A percentile compares a stretch with the other conserved stretches of the same genome.
Conservation (phyloP, 92 coral and sea anemone species). For the Zoanthus gigantus region DNA sequence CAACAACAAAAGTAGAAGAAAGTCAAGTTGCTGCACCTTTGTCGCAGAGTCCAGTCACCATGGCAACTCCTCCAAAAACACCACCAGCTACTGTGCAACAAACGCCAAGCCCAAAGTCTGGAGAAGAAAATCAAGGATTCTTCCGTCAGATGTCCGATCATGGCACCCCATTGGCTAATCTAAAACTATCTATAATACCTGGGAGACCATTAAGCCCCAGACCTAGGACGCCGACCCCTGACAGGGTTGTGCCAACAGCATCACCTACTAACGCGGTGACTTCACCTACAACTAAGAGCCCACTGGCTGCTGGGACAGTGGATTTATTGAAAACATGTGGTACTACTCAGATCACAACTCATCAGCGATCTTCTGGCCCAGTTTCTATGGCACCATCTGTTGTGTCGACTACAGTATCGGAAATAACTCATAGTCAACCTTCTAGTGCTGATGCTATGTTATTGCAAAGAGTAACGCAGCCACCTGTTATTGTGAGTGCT, state of each 20-base stretch:
- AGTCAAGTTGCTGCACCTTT: slow-evolving; percentile 1
- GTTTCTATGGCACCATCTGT: background rate
- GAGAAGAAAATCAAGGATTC: slow-evolving; percentile 29
- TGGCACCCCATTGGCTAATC: slow-evolving; percentile 35
- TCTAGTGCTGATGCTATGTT: background rate
- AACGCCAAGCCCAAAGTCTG: slow-evolving; percentile 16
- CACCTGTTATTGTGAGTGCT: slow-evolving; percentile 12
- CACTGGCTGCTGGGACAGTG: slow-evolving; percentile 29
- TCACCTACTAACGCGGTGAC: slow-evolving; percentile 9
- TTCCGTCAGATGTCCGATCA: slow-evolving; percentile 40
- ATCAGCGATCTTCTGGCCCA: slow-evolving; percentile 11
- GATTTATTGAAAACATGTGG: slow-evolving; percentile 18
- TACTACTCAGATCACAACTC: slow-evolving; percentile 21
- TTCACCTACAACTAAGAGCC: slow-evolving; percentile 43
- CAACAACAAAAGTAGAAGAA: background rate
- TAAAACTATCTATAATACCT: slow-evolving; percentile 20
- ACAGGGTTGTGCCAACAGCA: slow-evolving; percentile 1
- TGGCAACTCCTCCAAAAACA: slow-evolving; percentile 24
- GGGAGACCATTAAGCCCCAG: slow-evolving; percentile 37
- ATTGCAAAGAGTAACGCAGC: slow-evolving; percentile 5
- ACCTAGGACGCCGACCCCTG: slow-evolving; percentile 19
- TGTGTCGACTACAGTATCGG: background rate
- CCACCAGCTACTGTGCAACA: slow-evolving; percentile 12
- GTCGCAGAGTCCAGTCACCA: slow-evolving; percentile 31
- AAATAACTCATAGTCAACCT: slow-evolving; percentile 1